A percentile compares a stretch with the other conserved stretches of the same genome.
phyloP scores from a whole-genome alignment of 2,113 vertebrate species.

The Emydocephalus ijimae region DNA sequence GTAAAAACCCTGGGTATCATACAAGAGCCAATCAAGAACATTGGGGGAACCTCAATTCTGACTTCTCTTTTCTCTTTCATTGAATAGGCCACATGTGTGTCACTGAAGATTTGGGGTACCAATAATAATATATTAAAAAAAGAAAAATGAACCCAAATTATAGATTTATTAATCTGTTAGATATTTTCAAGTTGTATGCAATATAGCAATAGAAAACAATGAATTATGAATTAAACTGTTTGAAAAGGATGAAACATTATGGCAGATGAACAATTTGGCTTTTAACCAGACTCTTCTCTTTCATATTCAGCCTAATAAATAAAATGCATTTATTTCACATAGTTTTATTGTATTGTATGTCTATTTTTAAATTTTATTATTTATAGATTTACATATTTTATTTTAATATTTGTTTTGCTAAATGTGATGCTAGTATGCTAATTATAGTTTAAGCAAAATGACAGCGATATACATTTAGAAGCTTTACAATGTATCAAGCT shows the following conservation, averaged over 20 bases:
- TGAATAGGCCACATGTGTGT: neutral
- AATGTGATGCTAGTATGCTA: neutral
- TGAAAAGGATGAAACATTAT: neutral
- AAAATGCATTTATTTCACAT: neutral
- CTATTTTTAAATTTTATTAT: neutral
- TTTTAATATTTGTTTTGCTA: neutral
- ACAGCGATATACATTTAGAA: neutral
- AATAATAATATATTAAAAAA: neutral
- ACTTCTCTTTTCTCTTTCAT: neutral
- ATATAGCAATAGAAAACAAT: neutral
- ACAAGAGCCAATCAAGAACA: neutral
- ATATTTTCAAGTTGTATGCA: neutral
- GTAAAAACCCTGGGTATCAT: neutral
- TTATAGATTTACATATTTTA: neutral
- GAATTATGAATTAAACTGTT: neutral
- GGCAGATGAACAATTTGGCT: neutral
- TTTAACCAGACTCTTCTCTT: neutral
- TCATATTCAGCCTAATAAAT: neutral
- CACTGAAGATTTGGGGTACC: neutral
- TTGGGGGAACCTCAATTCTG: neutral
- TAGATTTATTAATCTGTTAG: neutral
- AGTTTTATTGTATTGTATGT: neutral
- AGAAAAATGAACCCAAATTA: neutral
- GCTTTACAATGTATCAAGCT: neutral
- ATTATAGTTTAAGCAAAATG: conserved; percentile 2